Percentiles rank a stretch among this genome's conserved stretches.
These are phyloP conservation scores for Dasysyrphus albostriatus DNA, from an alignment of 2,888 invertebrate species.

Conservation along the genomic window DNA sequence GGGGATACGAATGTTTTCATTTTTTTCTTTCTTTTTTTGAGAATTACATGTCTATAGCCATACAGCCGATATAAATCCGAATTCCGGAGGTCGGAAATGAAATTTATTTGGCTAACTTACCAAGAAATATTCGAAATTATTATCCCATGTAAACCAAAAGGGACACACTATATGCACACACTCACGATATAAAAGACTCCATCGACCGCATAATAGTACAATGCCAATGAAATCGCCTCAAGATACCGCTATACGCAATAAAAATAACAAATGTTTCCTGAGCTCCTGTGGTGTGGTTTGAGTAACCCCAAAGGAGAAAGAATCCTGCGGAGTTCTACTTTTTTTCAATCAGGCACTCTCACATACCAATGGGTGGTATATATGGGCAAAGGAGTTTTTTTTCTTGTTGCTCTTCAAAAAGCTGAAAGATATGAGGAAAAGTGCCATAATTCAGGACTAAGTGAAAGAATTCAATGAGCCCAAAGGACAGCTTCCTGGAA, in stretches of 20 bases:
- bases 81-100: slow-evolving; percentile 63
- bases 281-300: slow-evolving; percentile 34
- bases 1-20: not conserved
- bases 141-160: slow-evolving; percentile 55
- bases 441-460: slow-evolving; percentile 74
- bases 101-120: slow-evolving; percentile 71
- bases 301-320: not conserved
- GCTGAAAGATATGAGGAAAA: slow-evolving; percentile 51
- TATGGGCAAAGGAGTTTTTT: not conserved
- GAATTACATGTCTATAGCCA: slow-evolving; percentile 42
- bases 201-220: slow-evolving; percentile 65
- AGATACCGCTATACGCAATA: slow-evolving; percentile 71
- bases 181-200: slow-evolving; percentile 38
- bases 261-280: slow-evolving; percentile 74
- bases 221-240: slow-evolving; percentile 40
- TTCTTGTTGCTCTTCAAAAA: not conserved
- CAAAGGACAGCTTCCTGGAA: slow-evolving; percentile 36
- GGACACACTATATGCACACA: slow-evolving; percentile 8
- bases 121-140: slow-evolving; percentile 65
- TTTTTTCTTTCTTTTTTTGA: not conserved
- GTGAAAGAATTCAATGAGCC: slow-evolving; percentile 64
- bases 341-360: slow-evolving; percentile 24
- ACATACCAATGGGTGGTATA: slow-evolving; percentile 31
- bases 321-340: slow-evolving; percentile 19
- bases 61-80: slow-evolving; percentile 60